Evolutionary conservation across 1,140 invertebrate species (phyloP).

Genomic region (Charaxes varanes): DNA sequence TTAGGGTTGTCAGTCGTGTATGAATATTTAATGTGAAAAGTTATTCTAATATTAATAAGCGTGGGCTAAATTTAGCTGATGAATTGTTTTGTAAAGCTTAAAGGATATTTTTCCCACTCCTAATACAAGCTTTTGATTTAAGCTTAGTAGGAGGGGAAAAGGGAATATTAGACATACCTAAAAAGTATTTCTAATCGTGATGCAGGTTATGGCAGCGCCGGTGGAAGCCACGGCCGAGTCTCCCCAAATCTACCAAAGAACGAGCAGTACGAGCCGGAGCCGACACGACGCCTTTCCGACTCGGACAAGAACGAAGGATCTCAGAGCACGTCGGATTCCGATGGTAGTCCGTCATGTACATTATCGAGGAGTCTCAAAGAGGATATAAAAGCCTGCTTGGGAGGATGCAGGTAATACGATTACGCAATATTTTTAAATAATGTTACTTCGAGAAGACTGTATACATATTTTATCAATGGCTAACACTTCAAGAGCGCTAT

Average conservation of each 20-base stretch:
- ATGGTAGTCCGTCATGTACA: constrained; percentile 46
- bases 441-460: no score
- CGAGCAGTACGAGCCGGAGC: constrained; percentile 37
- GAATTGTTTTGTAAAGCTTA: no score
- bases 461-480: no score
- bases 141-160: no score
- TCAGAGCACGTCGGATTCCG: constrained; percentile 46
- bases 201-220: constrained; percentile 56
- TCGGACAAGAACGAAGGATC: constrained; percentile 50
- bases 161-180: no score
- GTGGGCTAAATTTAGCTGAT: no score
- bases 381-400: constrained; percentile 56
- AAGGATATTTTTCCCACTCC: no score
- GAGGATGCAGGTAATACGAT: constrained; percentile 39
- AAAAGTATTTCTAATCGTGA: no score
- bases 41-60: no score
- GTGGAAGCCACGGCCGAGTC: constrained; percentile 54
- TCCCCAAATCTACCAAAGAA: constrained; percentile 65
- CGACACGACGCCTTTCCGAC: constrained; percentile 23
- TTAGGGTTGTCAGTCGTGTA: constrained; percentile 3
- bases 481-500: no score
- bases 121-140: no score
- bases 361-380: constrained; percentile 57
- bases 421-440: neutral
- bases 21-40: no score